phyloP scores from a whole-genome alignment of 2,113 vertebrate genomes.

The Eleginops maclovinus region DNA sequence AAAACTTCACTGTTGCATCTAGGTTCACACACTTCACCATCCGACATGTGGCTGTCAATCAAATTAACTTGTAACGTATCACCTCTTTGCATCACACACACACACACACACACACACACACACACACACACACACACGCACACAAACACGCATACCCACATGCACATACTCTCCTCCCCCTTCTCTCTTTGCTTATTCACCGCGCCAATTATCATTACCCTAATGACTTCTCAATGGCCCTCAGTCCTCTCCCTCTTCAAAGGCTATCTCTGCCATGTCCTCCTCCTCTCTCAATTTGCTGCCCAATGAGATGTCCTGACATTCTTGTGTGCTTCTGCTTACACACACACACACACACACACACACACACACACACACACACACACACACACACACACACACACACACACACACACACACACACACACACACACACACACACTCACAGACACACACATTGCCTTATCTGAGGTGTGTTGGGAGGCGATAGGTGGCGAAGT shows the following conservation, averaged over 20 bases:
- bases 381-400: conserved; percentile 20
- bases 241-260: conserved; percentile 64
- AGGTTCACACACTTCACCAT: neutral
- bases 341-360: conserved; percentile 31
- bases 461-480: conserved; percentile 21
- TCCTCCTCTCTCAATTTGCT: conserved; percentile 69
- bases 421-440: neutral
- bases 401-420: conserved; percentile 7
- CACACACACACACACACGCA: conserved; percentile 31
- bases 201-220: conserved; percentile 80
- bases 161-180: conserved; percentile 45
- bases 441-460: neutral
- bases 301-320: conserved; percentile 73
- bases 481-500: conserved; percentile 51
- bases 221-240: conserved; percentile 83
- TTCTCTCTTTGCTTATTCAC: conserved; percentile 81
- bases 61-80: conserved; percentile 62
- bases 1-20: conserved; percentile 3
- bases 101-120: neutral
- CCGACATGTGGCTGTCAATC: conserved; percentile 65
- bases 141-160: conserved; percentile 28
- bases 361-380: conserved; percentile 37
- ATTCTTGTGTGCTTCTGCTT: conserved; percentile 46
- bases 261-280: conserved; percentile 71
- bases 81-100: conserved; percentile 41